Evolutionary conservation across 2,888 invertebrate species (phyloP), one percentile per base, ranked within the genome.

Genomic region (Drosophila leonis): DNA sequence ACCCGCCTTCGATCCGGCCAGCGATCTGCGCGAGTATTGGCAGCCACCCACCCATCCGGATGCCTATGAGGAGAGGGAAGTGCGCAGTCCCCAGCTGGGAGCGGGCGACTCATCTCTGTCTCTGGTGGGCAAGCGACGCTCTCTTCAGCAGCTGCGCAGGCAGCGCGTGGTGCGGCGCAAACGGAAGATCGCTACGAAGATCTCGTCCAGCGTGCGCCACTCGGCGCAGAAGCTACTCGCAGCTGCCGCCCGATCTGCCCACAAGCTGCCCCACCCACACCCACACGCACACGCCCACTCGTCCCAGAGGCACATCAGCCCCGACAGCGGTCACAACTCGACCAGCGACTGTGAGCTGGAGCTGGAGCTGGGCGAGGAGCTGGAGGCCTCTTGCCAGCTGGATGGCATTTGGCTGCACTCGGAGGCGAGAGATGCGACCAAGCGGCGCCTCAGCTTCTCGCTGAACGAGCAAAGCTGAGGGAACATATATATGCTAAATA

Each of bases 1-100:
- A 18, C 90, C 92, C 20, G 93, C 93, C 51, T 93, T 92, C 67
- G 93, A 93, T 80, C 93, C 93, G 9, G 93, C 93, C 54, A 93
- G 92, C 82, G 93, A 93, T 78, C 84, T 93, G 39, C 88, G 92
- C 63, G 93, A 93, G 74, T 91, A 92, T 62, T 93, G 93, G 93
- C 91, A 91, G 56, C 56, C 56, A 42, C 20, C 42, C 18, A 15
- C 15, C 27, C 42, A 33, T 51, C 20, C 66, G 20, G 62, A 56
- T 15, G 39, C n/a, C 13, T 91, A 83, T 61, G 80, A 91, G 48
- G 93, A 93, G 74, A 90, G 92, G 4, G 93, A 93, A 79, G 83
- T 92, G 39, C 24, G 65, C 44, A 90, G 91, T 0, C 92, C 92
- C 0, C 80, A 80, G 9, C 44, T 79, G 91, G 52, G 5, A 24